phyloP scores from a whole-genome alignment of 1,140 invertebrate species.

The Pogonomyrmex barbatus region DNA sequence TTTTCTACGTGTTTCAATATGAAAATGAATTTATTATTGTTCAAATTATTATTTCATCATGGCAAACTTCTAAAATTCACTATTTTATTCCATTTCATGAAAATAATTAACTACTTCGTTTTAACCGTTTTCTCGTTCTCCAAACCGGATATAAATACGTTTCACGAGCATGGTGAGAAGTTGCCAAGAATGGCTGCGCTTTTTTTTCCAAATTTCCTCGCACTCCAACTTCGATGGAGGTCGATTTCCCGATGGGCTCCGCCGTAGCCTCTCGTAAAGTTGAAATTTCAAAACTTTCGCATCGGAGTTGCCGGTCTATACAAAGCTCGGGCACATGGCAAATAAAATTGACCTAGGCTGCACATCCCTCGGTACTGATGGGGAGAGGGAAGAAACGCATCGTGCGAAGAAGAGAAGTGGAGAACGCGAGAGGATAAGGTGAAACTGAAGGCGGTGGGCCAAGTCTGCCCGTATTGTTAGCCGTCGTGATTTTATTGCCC shows the following conservation, averaged over 20 bases:
- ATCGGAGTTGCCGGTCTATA: conserved; percentile 28
- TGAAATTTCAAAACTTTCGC: conserved; percentile 68
- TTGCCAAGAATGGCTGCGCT: conserved; percentile 33
- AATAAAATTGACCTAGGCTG: conserved; percentile 73
- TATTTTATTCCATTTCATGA: conserved; percentile 1
- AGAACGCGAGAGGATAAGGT: conserved; percentile 51
- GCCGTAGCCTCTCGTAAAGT: conserved; percentile 34
- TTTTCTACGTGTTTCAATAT: not conserved
- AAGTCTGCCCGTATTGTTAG: conserved; percentile 73
- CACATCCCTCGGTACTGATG: not conserved
- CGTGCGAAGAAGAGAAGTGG: conserved; percentile 23
- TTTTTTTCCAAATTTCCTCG: conserved; percentile 42
- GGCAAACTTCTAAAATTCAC: not conserved
- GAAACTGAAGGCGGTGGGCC: conserved; percentile 62
- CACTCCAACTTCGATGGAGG: conserved; percentile 36
- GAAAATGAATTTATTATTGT: conserved; percentile 11
- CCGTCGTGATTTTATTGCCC: conserved; percentile 76
- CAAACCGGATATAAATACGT: conserved; percentile 36
- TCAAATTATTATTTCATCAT: not conserved
- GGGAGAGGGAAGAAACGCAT: not conserved
- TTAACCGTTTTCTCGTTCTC: not conserved
- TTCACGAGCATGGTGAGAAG: conserved; percentile 7
- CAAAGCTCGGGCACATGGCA: conserved; percentile 24
- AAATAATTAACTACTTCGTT: not conserved
- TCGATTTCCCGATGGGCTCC: conserved; percentile 67